Conservation (phyloP, 2,113 vertebrate species). For the Heloderma charlesbogerti region DNA sequence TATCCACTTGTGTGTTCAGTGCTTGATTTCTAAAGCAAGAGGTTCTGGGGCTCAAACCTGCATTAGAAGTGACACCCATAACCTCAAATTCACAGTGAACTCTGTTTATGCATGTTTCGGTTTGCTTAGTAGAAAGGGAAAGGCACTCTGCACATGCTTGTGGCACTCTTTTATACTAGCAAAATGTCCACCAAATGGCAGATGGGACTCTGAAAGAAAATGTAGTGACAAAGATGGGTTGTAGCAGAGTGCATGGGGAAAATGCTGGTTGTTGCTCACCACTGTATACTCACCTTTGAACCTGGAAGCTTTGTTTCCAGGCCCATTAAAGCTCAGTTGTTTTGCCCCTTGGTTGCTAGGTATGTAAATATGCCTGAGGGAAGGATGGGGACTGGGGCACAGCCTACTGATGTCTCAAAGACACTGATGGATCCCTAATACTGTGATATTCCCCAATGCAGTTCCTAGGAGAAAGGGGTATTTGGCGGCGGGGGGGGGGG, state of each 20-base stretch:
- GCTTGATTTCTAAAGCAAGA: not conserved
- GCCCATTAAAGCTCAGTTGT: not conserved
- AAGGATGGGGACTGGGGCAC: not conserved
- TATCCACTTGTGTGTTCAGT: not conserved
- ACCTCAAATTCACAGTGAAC: not conserved
- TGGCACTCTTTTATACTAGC: not conserved
- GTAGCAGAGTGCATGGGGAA: not conserved
- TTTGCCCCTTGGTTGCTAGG: not conserved
- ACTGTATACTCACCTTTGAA: not conserved
- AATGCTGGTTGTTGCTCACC: not conserved
- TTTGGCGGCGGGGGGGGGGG: not conserved
- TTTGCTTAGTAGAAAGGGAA: not conserved
- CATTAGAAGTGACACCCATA: not conserved
- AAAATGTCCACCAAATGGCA: not conserved
- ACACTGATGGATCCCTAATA: not conserved
- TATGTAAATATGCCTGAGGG: not conserved
- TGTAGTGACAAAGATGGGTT: too few species aligned
- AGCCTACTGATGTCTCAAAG: not conserved
- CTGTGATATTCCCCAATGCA: not conserved
- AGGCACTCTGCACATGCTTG: not conserved
- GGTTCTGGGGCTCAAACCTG: not conserved
- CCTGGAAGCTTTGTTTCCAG: not conserved
- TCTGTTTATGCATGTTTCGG: not conserved
- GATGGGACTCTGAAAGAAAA: not conserved
- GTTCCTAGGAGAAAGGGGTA: not conserved